A percentile compares a stretch with the other conserved stretches of the same genome.
Conservation (phyloP, 2,113 vertebrate species). For the Plectropomus leopardus region DNA sequence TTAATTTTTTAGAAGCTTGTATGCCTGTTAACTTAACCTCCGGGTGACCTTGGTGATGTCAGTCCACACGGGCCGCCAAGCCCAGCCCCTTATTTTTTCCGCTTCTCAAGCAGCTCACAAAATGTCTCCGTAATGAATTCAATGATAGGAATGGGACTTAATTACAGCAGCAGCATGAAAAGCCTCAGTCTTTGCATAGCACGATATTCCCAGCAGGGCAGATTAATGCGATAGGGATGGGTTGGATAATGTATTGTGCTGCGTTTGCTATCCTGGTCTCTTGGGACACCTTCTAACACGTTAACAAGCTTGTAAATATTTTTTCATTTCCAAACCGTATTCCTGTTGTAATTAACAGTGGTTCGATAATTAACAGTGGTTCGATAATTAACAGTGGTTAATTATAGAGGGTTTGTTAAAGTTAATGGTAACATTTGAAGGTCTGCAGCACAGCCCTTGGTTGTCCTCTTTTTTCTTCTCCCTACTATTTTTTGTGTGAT, state of each 20-base stretch:
- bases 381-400: neutral
- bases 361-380: neutral
- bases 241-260: conserved; percentile 48
- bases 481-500: conserved; percentile 2
- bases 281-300: conserved; percentile 26
- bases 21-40: conserved; percentile 83
- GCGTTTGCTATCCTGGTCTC: conserved; percentile 15
- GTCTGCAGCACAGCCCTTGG: neutral
- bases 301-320: conserved; percentile 28
- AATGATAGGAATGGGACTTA: conserved; percentile 52
- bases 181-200: conserved; percentile 35
- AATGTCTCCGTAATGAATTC: conserved; percentile 62
- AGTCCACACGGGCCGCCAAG: conserved; percentile 49
- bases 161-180: conserved; percentile 73
- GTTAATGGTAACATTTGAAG: conserved; percentile 6
- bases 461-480: conserved; percentile 9
- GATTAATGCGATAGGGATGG: conserved; percentile 34
- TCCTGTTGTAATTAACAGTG: conserved; percentile 5
- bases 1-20: conserved; percentile 84
- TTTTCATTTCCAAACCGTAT: conserved; percentile 10
- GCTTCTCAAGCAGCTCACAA: conserved; percentile 36
- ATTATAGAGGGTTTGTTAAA: conserved; percentile 2
- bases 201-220: conserved; percentile 40
- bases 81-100: conserved; percentile 38
- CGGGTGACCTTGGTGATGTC: conserved; percentile 79